Percentiles rank a stretch among this genome's conserved stretches.
phyloP scores from a whole-genome alignment of 2,113 vertebrate species.

The Gyps fulvus region DNA sequence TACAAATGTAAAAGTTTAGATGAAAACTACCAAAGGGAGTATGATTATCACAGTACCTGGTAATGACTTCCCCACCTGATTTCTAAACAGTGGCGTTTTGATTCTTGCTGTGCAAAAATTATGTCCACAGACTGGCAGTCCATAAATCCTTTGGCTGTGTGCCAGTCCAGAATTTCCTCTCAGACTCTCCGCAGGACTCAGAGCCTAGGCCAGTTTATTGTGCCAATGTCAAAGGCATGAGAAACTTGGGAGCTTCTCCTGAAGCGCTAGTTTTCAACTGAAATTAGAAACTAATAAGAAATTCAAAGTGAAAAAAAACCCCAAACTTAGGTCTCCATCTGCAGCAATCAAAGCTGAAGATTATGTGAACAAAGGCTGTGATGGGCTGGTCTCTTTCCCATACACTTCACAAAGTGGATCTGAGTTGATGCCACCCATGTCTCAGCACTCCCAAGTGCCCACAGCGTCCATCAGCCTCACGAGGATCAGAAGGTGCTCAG shows the following conservation, averaged over 20 bases:
- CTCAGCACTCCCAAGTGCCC: not conserved
- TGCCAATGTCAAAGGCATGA: not conserved
- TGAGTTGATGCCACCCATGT: not conserved
- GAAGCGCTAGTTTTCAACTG: not conserved
- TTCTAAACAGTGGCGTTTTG: not conserved
- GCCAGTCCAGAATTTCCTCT: not conserved
- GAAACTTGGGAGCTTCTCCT: not conserved
- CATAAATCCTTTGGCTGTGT: not conserved
- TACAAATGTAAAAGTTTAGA: not conserved
- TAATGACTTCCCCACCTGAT: not conserved
- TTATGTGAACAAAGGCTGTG: not conserved
- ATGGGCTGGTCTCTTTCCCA: not conserved
- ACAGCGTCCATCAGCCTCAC: not conserved
- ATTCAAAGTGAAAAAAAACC: not conserved
- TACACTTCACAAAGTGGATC: not conserved
- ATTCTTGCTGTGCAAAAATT: not conserved
- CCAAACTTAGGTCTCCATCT: not conserved
- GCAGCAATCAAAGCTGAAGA: not conserved
- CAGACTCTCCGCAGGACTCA: not conserved
- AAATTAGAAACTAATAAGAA: not conserved
- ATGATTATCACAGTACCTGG: not conserved
- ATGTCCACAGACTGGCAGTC: not conserved
- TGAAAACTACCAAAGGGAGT: not conserved
- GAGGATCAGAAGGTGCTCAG: fast-evolving
- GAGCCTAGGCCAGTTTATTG: not conserved